Conservation (phyloP, 2,888 invertebrate species). For the Chesias legatella region DNA sequence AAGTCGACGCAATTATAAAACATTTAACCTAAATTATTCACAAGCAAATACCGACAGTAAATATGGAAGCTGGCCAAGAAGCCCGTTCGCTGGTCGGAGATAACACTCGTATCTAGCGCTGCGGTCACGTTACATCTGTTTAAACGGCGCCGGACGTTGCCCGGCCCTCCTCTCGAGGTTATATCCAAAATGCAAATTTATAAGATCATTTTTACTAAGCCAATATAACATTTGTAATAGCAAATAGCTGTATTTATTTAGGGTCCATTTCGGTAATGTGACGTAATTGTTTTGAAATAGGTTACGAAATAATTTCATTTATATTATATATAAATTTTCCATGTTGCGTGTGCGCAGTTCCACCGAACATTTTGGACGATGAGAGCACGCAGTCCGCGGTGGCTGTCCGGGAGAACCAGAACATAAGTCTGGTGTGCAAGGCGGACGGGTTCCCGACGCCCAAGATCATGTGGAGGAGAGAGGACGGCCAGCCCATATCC, state of each 20-base stretch:
- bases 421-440: constrained; percentile 94
- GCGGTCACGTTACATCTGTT: constrained; percentile 22
- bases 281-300: too few relatives aligned
- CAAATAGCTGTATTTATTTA: too few relatives aligned
- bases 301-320: too few relatives aligned
- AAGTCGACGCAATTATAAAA: too few relatives aligned
- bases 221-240: not conserved
- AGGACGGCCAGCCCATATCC: constrained; percentile 92
- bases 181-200: constrained; percentile 6
- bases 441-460: constrained; percentile 95
- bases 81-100: constrained; percentile 38
- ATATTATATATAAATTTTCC: too few relatives aligned
- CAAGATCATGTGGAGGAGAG: constrained; percentile 95
- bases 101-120: constrained; percentile 38
- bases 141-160: constrained; percentile 1
- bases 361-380: constrained; percentile 94
- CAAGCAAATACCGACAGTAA: constrained; percentile 25
- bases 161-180: too few relatives aligned
- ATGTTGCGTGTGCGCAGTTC: constrained; percentile 84
- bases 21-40: too few relatives aligned
- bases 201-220: not conserved
- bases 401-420: constrained; percentile 95
- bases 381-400: constrained; percentile 95
- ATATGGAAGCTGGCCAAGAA: constrained; percentile 40
- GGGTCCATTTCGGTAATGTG: too few relatives aligned